These are phyloP conservation scores for Agonopterix alstromeriana DNA, from an alignment of 2,888 invertebrate genomes.

Conservation along the genomic window DNA sequence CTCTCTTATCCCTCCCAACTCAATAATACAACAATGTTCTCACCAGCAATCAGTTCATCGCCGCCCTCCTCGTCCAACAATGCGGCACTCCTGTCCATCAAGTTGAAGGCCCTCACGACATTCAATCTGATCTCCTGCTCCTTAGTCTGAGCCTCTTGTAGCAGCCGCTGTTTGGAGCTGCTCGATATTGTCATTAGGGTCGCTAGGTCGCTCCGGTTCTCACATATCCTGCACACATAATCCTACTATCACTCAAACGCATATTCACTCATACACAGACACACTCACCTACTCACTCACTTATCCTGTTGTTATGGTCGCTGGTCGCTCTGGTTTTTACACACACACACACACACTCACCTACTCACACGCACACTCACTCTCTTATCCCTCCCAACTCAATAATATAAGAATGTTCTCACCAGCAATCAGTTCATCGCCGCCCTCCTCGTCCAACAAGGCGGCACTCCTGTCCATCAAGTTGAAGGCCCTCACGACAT, in stretches of 20 bases:
- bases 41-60: conserved; percentile 55
- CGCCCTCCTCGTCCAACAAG: conserved; percentile 30
- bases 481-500: conserved; percentile 52
- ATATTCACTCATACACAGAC: too few relatives aligned
- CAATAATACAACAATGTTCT: too few relatives aligned
- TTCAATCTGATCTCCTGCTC: conserved; percentile 56
- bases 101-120: conserved; percentile 50
- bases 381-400: too few relatives aligned
- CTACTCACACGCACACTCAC: too few relatives aligned
- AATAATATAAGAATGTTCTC: background rate
- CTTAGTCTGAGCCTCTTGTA: conserved; percentile 36
- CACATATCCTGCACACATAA: too few relatives aligned
- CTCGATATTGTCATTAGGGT: conserved; percentile 31
- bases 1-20: too few relatives aligned
- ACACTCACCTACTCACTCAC: too few relatives aligned
- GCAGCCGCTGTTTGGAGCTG: conserved; percentile 36
- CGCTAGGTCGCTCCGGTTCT: conserved; percentile 29
- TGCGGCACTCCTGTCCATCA: conserved; percentile 40
- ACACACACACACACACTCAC: too few relatives aligned
- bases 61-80: conserved; percentile 32
- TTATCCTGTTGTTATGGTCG: too few relatives aligned
- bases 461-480: conserved; percentile 41
- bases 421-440: conserved; percentile 56
- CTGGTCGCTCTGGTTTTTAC: too few relatives aligned
- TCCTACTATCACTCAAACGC: too few relatives aligned